Conservation (phyloP, 2,113 vertebrate genomes). For the Eclectus roratus region DNA sequence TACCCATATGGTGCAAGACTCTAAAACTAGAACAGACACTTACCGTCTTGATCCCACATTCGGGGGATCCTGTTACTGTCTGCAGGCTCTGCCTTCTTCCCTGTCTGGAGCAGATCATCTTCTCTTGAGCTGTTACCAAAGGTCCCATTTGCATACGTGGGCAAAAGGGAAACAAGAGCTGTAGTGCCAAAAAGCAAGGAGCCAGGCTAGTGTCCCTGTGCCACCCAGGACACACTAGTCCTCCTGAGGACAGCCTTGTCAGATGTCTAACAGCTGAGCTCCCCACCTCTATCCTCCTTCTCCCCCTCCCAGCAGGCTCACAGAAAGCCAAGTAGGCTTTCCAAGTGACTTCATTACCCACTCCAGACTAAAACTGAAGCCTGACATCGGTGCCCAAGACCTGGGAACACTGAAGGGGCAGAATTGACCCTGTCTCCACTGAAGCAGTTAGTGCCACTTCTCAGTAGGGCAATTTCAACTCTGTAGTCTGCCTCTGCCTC, state of each 20-base stretch:
- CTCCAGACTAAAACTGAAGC: slow-evolving; percentile 2
- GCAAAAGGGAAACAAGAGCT: background rate
- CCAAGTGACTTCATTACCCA: background rate
- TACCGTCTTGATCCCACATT: background rate
- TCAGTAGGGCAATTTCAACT: background rate
- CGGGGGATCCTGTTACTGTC: slow-evolving; percentile 47
- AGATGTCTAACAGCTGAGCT: slow-evolving; percentile 48
- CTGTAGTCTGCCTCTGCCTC: background rate
- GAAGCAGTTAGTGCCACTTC: background rate
- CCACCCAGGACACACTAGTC: background rate
- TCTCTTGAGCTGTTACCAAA: background rate
- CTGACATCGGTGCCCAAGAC: background rate
- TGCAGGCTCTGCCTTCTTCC: slow-evolving; percentile 20
- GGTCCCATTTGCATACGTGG: background rate
- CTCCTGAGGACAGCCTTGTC: background rate
- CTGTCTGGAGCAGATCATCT: background rate
- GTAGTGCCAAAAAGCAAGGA: slow-evolving; percentile 5
- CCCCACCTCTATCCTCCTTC: background rate
- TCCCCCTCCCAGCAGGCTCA: background rate
- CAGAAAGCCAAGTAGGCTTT: slow-evolving; percentile 15
- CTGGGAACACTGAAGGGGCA: background rate
- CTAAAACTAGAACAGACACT: slow-evolving; percentile 32
- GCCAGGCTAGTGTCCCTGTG: slow-evolving; percentile 3
- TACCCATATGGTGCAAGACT: background rate
- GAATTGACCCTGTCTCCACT: background rate